Evolutionary conservation across 2,113 vertebrate species (phyloP).

Genomic region (Pimephales promelas): DNA sequence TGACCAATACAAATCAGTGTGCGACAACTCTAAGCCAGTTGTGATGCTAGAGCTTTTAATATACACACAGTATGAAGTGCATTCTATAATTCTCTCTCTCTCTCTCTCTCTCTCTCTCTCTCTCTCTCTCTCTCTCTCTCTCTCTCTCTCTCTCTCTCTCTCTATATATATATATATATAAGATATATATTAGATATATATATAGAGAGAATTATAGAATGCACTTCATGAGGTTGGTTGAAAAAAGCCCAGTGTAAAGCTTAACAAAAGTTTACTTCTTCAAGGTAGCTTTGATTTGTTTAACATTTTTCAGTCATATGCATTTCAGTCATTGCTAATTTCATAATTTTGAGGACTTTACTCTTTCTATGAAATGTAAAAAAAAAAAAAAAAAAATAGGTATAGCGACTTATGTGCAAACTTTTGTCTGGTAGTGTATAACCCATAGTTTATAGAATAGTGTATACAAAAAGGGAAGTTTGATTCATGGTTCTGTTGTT

Average conservation of each 20-base stretch:
- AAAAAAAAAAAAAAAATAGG: background rate
- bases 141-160: too few species aligned
- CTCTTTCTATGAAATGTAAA: background rate
- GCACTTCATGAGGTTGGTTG: background rate
- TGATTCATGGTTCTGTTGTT: background rate
- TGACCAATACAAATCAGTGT: slow-evolving; percentile 4
- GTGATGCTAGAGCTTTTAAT: too few species aligned
- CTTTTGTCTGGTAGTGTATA: background rate
- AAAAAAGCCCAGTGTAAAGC: background rate
- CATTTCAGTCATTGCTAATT: background rate
- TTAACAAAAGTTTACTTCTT: background rate
- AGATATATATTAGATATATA: too few species aligned
- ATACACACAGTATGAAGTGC: too few species aligned
- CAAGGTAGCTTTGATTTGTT: background rate
- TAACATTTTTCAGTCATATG: background rate
- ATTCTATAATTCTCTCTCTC: too few species aligned
- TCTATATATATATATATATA: too few species aligned
- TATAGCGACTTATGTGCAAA: background rate
- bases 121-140: too few species aligned
- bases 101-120: too few species aligned
- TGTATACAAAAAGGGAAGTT: slow-evolving; percentile 19
- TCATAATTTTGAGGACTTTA: background rate
- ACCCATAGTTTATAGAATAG: background rate
- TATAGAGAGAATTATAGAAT: too few species aligned
- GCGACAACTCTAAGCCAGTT: background rate